Conservation (phyloP, 1,140 invertebrate species). For the Drosophila orosa region DNA sequence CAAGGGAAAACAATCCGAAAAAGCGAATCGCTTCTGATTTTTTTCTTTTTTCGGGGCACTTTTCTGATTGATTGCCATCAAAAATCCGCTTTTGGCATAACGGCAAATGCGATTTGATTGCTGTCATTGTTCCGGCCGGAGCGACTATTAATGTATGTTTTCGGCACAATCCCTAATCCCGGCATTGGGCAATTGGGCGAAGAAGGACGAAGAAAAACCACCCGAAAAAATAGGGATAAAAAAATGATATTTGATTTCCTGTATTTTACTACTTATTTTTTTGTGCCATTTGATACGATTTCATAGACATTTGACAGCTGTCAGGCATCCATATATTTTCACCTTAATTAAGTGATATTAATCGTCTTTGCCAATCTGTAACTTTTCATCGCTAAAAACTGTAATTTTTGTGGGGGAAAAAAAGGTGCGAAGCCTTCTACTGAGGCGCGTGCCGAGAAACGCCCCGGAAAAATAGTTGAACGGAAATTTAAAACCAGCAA, state of each 20-base stretch:
- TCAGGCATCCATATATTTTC: slow-evolving; percentile 74
- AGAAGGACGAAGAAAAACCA: slow-evolving; percentile 24
- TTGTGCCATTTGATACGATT: slow-evolving; percentile 66
- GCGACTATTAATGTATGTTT: slow-evolving; percentile 77
- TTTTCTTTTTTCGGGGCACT: slow-evolving; percentile 46
- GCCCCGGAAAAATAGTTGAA: slow-evolving; percentile 17
- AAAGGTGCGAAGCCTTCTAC: slow-evolving; percentile 33
- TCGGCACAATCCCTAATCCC: slow-evolving; percentile 70
- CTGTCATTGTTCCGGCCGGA: slow-evolving; percentile 50
- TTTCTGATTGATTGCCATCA: slow-evolving; percentile 78
- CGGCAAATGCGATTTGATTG: slow-evolving; percentile 79
- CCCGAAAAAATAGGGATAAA: slow-evolving; percentile 51
- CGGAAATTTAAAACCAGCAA: slow-evolving; percentile 37
- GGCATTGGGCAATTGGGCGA: slow-evolving; percentile 68
- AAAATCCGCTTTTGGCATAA: slow-evolving; percentile 77
- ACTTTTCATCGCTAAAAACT: slow-evolving; percentile 39
- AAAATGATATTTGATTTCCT: slow-evolving; percentile 57
- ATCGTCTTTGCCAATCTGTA: slow-evolving; percentile 59
- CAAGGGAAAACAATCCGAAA: slow-evolving; percentile 49
- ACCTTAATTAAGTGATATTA: slow-evolving; percentile 84
- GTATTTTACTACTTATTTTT: slow-evolving; percentile 41
- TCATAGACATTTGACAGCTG: slow-evolving; percentile 71
- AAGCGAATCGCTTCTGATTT: slow-evolving; percentile 30
- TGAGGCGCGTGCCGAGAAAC: slow-evolving; percentile 37
- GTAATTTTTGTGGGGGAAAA: not conserved